phyloP scores from a whole-genome alignment of 2,888 invertebrate genomes.

The Pristionchus entomophagus region DNA sequence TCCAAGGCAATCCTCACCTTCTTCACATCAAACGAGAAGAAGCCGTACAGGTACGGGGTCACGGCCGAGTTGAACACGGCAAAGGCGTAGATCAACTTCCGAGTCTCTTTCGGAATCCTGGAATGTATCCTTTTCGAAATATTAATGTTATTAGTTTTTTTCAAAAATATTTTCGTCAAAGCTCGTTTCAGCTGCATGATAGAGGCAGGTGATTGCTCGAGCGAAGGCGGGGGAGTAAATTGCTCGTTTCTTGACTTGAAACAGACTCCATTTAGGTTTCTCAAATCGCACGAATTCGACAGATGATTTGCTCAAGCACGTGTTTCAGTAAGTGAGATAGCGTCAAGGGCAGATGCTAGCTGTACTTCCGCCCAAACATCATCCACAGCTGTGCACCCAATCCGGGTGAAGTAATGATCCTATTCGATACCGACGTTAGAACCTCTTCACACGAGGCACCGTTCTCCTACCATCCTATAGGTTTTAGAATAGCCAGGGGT shows the following conservation, averaged over 20 bases:
- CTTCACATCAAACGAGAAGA: constrained; percentile 72
- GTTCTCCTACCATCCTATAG: too few relatives aligned
- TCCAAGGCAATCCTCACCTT: not conserved
- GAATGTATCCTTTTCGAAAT: constrained; percentile 40
- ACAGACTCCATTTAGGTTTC: too few relatives aligned
- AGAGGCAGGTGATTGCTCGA: too few relatives aligned
- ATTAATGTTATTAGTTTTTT: not conserved
- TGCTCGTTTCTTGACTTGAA: too few relatives aligned
- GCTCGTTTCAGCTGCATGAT: too few relatives aligned
- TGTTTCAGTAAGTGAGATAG: not conserved
- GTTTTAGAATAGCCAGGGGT: too few relatives aligned
- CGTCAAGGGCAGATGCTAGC: not conserved
- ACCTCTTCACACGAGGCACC: too few relatives aligned
- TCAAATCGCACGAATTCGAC: not conserved
- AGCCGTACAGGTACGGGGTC: constrained; percentile 94
- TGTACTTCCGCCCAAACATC: not conserved
- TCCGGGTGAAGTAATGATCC: too few relatives aligned
- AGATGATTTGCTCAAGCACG: not conserved
- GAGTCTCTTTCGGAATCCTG: constrained; percentile 67
- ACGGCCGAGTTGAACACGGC: constrained; percentile 96
- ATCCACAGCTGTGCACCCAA: too few relatives aligned
- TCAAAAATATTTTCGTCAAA: not conserved
- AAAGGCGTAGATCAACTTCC: constrained; percentile 86
- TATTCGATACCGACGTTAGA: too few relatives aligned
- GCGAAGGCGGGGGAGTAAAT: too few relatives aligned